A percentile compares a stretch with the other conserved stretches of the same genome.
Conservation (phyloP, 2,888 invertebrate species). For the Electrophaes corylata region DNA sequence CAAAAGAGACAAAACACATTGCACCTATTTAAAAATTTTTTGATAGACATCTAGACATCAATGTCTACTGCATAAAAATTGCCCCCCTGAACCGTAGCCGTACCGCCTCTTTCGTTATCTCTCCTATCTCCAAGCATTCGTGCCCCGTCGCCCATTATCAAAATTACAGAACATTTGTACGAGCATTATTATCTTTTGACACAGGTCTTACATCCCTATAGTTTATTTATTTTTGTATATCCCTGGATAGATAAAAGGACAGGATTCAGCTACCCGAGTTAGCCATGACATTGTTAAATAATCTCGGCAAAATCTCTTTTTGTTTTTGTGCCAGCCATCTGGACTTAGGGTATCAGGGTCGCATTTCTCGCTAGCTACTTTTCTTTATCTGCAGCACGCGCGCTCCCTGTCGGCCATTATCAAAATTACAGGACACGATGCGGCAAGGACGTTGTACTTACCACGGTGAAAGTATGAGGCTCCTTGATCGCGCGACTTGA, state of each 20-base stretch:
- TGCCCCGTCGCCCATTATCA: slow-evolving; percentile 61
- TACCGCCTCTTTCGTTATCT: slow-evolving; percentile 46
- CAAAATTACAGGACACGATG: slow-evolving; percentile 61
- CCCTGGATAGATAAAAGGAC: too few species aligned
- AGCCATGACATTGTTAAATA: background rate
- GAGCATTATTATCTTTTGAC: background rate
- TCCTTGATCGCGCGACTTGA: slow-evolving; percentile 38
- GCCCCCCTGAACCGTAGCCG: background rate
- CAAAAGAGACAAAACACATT: too few species aligned
- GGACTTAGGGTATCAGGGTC: background rate
- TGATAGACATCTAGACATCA: too few species aligned
- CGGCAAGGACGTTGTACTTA: slow-evolving; percentile 44
- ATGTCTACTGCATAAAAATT: background rate
- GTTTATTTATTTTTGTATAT: background rate
- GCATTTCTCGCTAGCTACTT: background rate
- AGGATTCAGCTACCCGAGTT: background rate
- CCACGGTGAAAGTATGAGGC: slow-evolving; percentile 43
- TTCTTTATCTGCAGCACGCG: slow-evolving; percentile 53
- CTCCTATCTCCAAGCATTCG: slow-evolving; percentile 55
- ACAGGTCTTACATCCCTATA: background rate
- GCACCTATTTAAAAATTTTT: too few species aligned
- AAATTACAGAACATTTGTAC: slow-evolving; percentile 58
- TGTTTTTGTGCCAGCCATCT: slow-evolving; percentile 6
- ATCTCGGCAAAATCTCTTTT: background rate
- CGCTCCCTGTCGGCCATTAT: slow-evolving; percentile 58